phyloP scores from a whole-genome alignment of 2,888 invertebrate genomes.

The Erebia ligea region DNA sequence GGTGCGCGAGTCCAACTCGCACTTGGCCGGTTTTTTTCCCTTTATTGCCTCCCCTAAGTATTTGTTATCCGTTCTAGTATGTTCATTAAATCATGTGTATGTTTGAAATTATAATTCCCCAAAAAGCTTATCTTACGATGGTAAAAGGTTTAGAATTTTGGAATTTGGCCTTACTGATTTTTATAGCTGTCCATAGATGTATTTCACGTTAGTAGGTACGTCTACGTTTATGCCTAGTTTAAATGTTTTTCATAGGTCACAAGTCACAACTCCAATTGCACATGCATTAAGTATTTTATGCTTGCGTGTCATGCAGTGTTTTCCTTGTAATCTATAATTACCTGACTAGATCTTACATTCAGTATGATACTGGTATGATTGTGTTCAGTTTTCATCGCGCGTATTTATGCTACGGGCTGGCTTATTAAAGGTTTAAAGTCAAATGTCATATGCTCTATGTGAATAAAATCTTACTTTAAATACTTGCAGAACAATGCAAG shows the following conservation, averaged over 20 bases:
- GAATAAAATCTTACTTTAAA: neutral
- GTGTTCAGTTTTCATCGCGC: no score
- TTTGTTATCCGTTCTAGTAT: neutral
- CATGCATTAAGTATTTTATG: no score
- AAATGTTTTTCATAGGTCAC: neutral
- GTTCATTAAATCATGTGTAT: neutral
- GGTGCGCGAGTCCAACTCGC: no score
- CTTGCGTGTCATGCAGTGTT: no score
- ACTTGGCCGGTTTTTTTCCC: no score
- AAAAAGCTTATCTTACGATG: neutral
- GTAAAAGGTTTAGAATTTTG: neutral
- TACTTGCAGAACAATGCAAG: neutral
- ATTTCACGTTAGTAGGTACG: neutral
- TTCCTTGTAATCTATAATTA: no score
- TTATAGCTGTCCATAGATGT: neutral
- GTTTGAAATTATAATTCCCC: neutral
- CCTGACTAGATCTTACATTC: no score
- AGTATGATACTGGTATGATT: no score
- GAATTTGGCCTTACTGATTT: neutral
- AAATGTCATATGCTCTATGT: neutral
- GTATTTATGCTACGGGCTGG: no score
- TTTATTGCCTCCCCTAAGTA: conserved; percentile 1
- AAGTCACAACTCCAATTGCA: no score
- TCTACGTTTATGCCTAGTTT: neutral
- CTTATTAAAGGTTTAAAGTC: neutral